phyloP scores from a whole-genome alignment of 2,888 invertebrate species.

The Ptychoptera albimana region DNA sequence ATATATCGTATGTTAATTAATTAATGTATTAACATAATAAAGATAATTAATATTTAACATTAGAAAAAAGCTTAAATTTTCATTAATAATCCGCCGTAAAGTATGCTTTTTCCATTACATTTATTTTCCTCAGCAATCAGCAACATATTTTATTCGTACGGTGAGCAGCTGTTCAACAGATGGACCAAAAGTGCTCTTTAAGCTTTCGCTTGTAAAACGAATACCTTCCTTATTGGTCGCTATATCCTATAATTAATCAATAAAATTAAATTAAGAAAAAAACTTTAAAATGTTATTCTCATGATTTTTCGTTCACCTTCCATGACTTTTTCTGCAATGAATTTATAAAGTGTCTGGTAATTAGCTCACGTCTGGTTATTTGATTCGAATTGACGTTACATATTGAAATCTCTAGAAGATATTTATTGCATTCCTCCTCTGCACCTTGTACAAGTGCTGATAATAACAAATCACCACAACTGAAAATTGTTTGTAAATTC shows the following conservation, averaged over 20 bases:
- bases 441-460: constrained; percentile 17
- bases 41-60: too few relatives aligned
- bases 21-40: too few relatives aligned
- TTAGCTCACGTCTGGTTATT: constrained; percentile 3
- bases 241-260: constrained; percentile 1
- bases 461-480: constrained; percentile 15
- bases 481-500: constrained; percentile 1
- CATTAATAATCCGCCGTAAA: too few relatives aligned
- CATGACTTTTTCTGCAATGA: constrained; percentile 5
- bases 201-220: background rate
- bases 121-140: too few relatives aligned
- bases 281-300: too few relatives aligned
- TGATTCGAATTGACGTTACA: constrained; percentile 12
- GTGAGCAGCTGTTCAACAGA: too few relatives aligned
- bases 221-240: background rate
- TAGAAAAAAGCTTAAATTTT: too few relatives aligned
- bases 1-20: too few relatives aligned
- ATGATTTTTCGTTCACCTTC: constrained; percentile 3
- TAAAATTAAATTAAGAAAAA: background rate
- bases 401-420: constrained; percentile 22
- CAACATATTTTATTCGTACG: too few relatives aligned
- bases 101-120: too few relatives aligned
- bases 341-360: constrained; percentile 6
- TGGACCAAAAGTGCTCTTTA: constrained; percentile 1
- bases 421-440: constrained; percentile 19